Evolutionary conservation across 2,113 vertebrate species (phyloP), one percentile per base, ranked within the genome.

Genomic region (Mohoua ochrocephala): DNA sequence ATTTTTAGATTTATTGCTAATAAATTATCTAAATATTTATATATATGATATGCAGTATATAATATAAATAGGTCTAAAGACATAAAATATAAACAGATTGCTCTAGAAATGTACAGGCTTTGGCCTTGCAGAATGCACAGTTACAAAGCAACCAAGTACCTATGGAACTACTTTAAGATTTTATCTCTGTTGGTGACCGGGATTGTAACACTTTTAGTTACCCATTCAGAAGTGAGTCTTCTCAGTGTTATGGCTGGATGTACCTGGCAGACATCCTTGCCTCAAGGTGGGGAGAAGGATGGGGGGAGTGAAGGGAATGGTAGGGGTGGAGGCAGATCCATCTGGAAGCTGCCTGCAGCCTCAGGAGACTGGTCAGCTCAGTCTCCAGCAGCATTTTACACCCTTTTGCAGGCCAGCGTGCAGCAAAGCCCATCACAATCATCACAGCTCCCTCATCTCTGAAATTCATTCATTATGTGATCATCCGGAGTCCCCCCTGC

Each of bases 331-430:
- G 5, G 21, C 7, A 50, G 11, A 42, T 42, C 11, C 21, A 14
- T 42, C 9, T 7, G 16, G 37, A 59, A 81, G 18, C 44, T 52
- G 13, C 33, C 44, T n/a, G 28, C 13, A 59, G 7, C 2, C 3
- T 50, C 15, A 8, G 18, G 12, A 37, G 50, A 50, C 15, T 0
- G 0, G 28, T 37, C 1, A 3, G 37, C 33, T 23, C 52, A 28
- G 15, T 12, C 6, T 39, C 52, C 37, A 24, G 27, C 15, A 45
- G 52, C 19, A 30, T 45, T 67, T 44, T 16, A 7, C 3, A 28
- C 18, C 18, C 22, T 65, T 73, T 24, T 67, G 18, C 19, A 59
- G 27, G 59, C 15, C 60, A 21, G 13, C 4, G 27, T 20, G 27
- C 23, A 74, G 52, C 27, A 33, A 63, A 56, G 7, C 28, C 35